Base-by-base conservation (phyloP, 2,113 vertebrate species). In the Alces alces region DNA sequence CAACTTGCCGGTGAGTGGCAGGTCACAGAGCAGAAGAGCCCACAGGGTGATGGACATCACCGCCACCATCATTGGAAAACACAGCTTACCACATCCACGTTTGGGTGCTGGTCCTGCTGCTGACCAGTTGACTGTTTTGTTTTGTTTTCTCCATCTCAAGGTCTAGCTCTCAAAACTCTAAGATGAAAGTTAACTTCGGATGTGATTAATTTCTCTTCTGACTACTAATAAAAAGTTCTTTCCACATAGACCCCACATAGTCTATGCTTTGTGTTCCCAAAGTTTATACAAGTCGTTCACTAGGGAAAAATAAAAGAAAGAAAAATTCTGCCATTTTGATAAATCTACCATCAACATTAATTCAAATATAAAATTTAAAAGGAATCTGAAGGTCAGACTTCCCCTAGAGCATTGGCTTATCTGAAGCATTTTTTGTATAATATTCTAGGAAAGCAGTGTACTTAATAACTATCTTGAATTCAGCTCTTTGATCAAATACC, bases 351-450 rank as follows among this genome's bases (percentile, higher is more conserved):
- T 96, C 98, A 98, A 98, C 93, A 97, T 98, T 98, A 99, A 98
- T 98, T 98, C 98, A 98, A 98, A 98, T 98, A 97, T 98, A 98
- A 98, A 99, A 98, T 98, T 98, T 97, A 86, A 98, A 98, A 98
- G 95, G 57, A 98, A 98, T 98, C 96, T 98, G 98, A 98, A 99
- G 98, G 98, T 99, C 98, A 99, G 80, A 88, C 89, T 98, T 98
- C 91, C 98, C 98, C 98, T 97, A 96, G 98, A 98, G 98, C 95
- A 89, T 98, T 98, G 97, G 93, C 97, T 98, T 98, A 97, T 96
- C 96, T 98, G 97, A 97, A 98, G 93, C 96, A 86, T 98, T 98
- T 98, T 99, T 98, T 97, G 98, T 98, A 98, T 98, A 98, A 98
- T 98, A 94, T 98, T 98, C 98, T 98, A 98, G 98, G 98, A 98